Evolutionary conservation across 2,797 vertebrate species (phyloP), one percentile per base, ranked within the genome.

Genomic region (Hippopotamyrus pictus): DNA sequence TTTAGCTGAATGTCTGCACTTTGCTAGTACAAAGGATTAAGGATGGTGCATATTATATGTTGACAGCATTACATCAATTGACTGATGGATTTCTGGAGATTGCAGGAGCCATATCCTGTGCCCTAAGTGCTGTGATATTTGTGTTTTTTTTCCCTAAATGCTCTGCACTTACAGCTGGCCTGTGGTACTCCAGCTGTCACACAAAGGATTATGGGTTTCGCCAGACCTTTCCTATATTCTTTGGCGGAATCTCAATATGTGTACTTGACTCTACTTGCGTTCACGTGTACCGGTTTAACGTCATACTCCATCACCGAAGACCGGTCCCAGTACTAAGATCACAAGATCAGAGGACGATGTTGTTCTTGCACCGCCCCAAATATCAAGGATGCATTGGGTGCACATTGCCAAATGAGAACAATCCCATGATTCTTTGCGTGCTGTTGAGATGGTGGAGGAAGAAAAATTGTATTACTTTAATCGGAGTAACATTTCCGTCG

Each of bases 51-150:
- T 69, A 44, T 69, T 73, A n/a, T 48, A 62, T 29, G 62, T 33
- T 88, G 62, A 69, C 87, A 25, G 87, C 62, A 50, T 88, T 88
- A 88, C 25, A 2, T 51, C n/a, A 25, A 46, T n/a, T 51, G 41
- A 50, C 62, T 69, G 59, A 88, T 41, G 54, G n/a, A 19, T 48
- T 62, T 46, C 8, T 37, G 25, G 25, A 29, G 86, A 41, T 57
- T 88, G 57, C 54, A 44, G 41, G 8, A 17, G 44, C 62, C 22
- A 62, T 37, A n/a, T 29, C 85, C 51, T 9, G 25, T 59, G 25
- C 87, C 33, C 7, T 88, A 37, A 57, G 54, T 44, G 57, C 29
- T 50, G 48, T 51, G 50, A 3, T 53, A 14, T 86, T 86, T 48
- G 46, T 85, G 4, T 51, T 33, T 84, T 84, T 25, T 25, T 22